Evolutionary conservation across 2,888 invertebrate species (phyloP).

Genomic region (Halictus quadricinctus): DNA sequence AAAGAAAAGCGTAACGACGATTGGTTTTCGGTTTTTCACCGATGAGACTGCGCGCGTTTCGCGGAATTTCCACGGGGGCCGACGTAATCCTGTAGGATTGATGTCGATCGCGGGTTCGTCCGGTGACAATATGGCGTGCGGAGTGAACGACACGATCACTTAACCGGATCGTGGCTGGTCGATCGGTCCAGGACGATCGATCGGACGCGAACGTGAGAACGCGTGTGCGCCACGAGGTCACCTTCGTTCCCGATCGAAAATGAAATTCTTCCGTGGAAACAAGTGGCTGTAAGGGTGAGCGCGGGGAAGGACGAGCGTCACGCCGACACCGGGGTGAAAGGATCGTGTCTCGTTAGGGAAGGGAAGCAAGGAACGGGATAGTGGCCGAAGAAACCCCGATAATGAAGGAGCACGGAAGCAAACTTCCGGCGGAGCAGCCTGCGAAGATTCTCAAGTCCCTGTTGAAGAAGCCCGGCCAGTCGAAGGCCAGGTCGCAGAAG

Average conservation of each 20-base stretch:
- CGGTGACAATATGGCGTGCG: conserved; percentile 31
- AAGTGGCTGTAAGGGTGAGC: not conserved
- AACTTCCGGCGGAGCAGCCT: conserved; percentile 74
- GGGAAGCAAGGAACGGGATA: not conserved
- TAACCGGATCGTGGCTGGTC: conserved; percentile 34
- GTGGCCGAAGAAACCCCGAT: conserved; percentile 33
- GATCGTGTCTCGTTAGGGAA: no score
- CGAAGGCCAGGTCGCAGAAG: conserved; percentile 85
- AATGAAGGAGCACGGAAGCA: conserved; percentile 77
- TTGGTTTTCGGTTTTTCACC: not conserved
- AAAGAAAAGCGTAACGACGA: no score
- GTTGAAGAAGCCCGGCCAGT: conserved; percentile 89
- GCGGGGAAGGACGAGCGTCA: not conserved
- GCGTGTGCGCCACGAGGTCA: not conserved
- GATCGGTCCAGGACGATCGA: conserved; percentile 25
- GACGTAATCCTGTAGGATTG: not conserved
- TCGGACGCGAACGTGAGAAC: not conserved
- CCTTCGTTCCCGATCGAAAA: not conserved
- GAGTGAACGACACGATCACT: conserved; percentile 44
- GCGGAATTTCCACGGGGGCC: not conserved
- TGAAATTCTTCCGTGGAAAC: not conserved
- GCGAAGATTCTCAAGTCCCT: conserved; percentile 86
- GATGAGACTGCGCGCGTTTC: not conserved
- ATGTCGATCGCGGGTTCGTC: not conserved
- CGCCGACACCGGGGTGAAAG: not conserved